These are phyloP conservation scores for Stomatorhinus walkeri DNA, from an alignment of 2,797 vertebrate species.

Conservation along the genomic window DNA sequence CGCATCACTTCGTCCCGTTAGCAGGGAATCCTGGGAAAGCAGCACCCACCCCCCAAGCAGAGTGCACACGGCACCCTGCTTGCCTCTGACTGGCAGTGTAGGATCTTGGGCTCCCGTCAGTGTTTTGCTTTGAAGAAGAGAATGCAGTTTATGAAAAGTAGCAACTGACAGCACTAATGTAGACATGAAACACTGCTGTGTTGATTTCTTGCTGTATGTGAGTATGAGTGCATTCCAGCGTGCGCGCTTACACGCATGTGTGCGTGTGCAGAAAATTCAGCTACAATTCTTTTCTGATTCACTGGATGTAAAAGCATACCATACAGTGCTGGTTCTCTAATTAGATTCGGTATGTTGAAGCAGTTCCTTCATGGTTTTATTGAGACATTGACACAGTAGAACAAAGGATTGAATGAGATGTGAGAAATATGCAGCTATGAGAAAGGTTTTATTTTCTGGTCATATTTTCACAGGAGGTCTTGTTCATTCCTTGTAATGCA, in stretches of 20 bases:
- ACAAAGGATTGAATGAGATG: constrained; percentile 14
- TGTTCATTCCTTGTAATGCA: background rate
- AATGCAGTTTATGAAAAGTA: constrained; percentile 21
- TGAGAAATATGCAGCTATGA: background rate
- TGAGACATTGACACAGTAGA: constrained; percentile 19
- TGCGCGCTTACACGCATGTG: background rate
- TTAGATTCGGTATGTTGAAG: background rate
- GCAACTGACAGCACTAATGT: constrained; percentile 27
- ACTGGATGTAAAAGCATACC: constrained; percentile 10
- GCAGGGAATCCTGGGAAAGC: background rate
- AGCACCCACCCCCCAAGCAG: background rate
- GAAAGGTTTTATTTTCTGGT: background rate
- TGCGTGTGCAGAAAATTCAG: constrained; percentile 14
- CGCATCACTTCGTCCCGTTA: background rate
- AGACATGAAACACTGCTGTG: constrained; percentile 27
- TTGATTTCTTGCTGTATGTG: constrained; percentile 25
- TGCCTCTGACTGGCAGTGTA: background rate
- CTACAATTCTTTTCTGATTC: constrained; percentile 18
- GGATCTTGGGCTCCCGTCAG: constrained; percentile 6
- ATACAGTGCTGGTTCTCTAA: background rate
- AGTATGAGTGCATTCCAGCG: background rate
- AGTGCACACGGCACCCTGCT: background rate
- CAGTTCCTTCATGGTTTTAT: background rate
- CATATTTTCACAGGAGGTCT: background rate
- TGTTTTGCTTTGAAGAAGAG: constrained; percentile 26